Evolutionary conservation across 1,140 invertebrate species (phyloP).

Genomic region (Dendrolimus kikuchii): DNA sequence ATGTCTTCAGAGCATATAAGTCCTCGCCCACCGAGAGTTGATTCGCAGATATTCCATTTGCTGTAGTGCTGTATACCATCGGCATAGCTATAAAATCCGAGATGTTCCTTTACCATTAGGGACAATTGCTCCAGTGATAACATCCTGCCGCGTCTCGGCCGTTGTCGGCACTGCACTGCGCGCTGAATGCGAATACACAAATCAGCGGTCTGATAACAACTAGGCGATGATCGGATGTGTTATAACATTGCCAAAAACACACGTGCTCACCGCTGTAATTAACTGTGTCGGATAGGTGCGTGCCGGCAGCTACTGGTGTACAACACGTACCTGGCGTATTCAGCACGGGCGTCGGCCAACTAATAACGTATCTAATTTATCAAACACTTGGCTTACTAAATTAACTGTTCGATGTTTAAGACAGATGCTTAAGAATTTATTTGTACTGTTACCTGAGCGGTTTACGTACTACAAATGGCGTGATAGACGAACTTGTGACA

Average conservation of each 20-base stretch:
- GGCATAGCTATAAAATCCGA: slow-evolving; percentile 31
- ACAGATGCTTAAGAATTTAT: neutral
- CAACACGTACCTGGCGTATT: slow-evolving; percentile 35
- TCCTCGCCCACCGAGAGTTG: slow-evolving; percentile 76
- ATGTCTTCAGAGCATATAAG: slow-evolving; percentile 78
- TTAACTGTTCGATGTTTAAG: slow-evolving; percentile 15
- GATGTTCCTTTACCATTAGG: slow-evolving; percentile 54
- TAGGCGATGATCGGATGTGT: slow-evolving; percentile 38
- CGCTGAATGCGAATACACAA: slow-evolving; percentile 50
- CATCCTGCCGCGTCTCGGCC: slow-evolving; percentile 59
- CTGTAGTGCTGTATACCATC: slow-evolving; percentile 26
- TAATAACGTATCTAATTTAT: slow-evolving; percentile 31
- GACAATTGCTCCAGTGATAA: slow-evolving; percentile 64
- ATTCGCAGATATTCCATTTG: slow-evolving; percentile 69
- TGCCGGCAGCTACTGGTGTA: slow-evolving; percentile 38
- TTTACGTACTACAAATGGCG: slow-evolving; percentile 17
- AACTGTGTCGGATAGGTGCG: slow-evolving; percentile 45
- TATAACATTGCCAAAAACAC: slow-evolving; percentile 43
- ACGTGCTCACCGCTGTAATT: slow-evolving; percentile 44
- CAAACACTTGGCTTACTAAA: slow-evolving; percentile 28
- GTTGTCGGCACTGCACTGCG: slow-evolving; percentile 55
- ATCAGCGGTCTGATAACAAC: slow-evolving; percentile 58
- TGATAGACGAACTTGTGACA: slow-evolving; percentile 38
- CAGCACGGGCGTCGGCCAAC: slow-evolving; percentile 43
- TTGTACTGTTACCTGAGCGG: slow-evolving; percentile 30